These are phyloP conservation scores for Myxocyprinus asiaticus DNA, from an alignment of 2,113 vertebrate genomes.

Conservation along the genomic window DNA sequence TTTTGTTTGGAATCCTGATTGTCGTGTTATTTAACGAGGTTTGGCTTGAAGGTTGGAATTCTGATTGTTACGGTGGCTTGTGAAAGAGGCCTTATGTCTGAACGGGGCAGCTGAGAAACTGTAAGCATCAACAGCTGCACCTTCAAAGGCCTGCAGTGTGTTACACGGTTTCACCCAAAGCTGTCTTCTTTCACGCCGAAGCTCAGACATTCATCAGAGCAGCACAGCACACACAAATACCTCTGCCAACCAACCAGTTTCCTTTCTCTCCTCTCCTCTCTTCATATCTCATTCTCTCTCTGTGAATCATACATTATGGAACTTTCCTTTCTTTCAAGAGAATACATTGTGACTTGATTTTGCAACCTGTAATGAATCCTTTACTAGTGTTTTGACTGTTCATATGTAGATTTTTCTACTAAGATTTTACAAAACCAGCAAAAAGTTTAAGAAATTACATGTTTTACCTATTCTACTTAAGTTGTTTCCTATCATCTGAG, in stretches of 20 bases:
- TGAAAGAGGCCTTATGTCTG: conserved; percentile 60
- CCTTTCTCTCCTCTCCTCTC: background rate
- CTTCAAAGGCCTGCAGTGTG: conserved; percentile 66
- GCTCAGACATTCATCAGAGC: conserved; percentile 19
- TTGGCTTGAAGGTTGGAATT: conserved; percentile 75
- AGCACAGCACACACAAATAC: conserved; percentile 3
- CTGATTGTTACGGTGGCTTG: conserved; percentile 68
- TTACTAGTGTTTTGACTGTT: too few relatives aligned
- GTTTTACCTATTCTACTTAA: too few relatives aligned
- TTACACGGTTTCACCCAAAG: conserved; percentile 64
- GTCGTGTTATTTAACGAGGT: conserved; percentile 66
- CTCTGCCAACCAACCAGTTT: background rate
- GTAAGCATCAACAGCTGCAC: conserved; percentile 73
- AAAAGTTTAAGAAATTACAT: too few relatives aligned
- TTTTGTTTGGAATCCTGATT: conserved; percentile 39
- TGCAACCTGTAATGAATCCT: too few relatives aligned
- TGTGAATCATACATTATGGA: too few relatives aligned
- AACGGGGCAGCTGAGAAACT: conserved; percentile 63
- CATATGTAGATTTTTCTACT: too few relatives aligned
- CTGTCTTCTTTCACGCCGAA: background rate
- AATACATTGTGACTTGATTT: background rate
- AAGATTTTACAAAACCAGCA: too few relatives aligned
- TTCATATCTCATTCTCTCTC: too few relatives aligned
- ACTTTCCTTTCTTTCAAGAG: background rate
- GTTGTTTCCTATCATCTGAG: background rate